Percentiles rank a stretch among this genome's conserved stretches.
These are phyloP conservation scores for Manis pentadactyla DNA, from an alignment of 2,797 vertebrate genomes.

Conservation along the genomic window DNA sequence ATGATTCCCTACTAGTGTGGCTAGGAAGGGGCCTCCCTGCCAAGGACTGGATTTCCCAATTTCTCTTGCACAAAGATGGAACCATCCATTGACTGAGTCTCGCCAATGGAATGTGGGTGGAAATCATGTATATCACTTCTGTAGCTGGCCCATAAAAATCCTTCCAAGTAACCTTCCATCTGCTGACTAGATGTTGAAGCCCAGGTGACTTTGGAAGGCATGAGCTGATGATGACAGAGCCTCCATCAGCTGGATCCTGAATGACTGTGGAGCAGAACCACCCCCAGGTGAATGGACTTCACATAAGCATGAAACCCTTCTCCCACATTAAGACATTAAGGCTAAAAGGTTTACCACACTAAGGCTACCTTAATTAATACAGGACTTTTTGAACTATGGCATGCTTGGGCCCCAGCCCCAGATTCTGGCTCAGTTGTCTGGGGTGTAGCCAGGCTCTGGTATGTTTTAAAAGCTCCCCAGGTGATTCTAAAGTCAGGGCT, in stretches of 20 bases:
- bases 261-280: background rate
- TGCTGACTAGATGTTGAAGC: background rate
- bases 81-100: background rate
- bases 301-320: background rate
- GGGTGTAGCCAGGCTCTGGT: background rate
- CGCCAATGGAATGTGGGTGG: background rate
- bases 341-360: background rate
- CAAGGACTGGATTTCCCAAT: constrained; percentile 17
- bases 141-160: background rate
- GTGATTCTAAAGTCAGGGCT: background rate
- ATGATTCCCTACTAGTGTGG: background rate
- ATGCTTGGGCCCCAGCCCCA: background rate
- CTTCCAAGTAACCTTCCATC: background rate
- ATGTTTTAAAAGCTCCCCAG: background rate
- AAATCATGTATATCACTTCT: background rate
- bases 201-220: background rate
- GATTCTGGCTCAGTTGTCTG: background rate
- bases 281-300: background rate
- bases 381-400: background rate
- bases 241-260: background rate
- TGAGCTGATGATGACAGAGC: background rate
- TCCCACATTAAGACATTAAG: background rate
- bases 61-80: background rate
- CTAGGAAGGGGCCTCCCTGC: background rate
- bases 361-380: background rate